Evolutionary conservation across 2,888 invertebrate species (phyloP), one percentile per base, ranked within the genome.

Genomic region (Biston stratarius): DNA sequence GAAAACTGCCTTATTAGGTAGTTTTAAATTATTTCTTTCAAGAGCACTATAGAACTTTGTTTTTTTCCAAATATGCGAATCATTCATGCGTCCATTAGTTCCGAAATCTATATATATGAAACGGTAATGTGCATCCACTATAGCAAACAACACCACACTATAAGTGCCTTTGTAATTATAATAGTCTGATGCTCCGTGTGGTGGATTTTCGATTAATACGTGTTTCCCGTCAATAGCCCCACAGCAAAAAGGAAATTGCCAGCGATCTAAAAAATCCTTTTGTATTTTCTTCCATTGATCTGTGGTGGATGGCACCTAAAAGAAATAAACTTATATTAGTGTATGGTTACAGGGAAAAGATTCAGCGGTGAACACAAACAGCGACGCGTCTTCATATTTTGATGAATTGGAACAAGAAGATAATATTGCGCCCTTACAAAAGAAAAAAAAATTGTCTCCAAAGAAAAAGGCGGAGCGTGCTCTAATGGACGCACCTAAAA

Each of bases 141-240:
- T 71, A 66, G 71, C 73, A 70, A 74, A 71, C 69, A 74, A 66
- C 62, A 74, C 73, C 61, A 74, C 64, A 70, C 73, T 73, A 71
- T 69, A 76, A 63, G 71, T 71, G 60, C 73, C 72, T 71, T 81
- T 80, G 64, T 81, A 81, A 73, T 79, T 79, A 64, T 71, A 78
- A 76, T 73, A 81, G 60, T 72, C 70, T 53, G 78, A 75, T 38
- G 73, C 76, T 65, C 69, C 71, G 53, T 74, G 67, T 57, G 69
- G 71, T 52, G 81, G 78, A 65, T 55, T 52, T 52, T 52, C 44
- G 14, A 70, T 82, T 63, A 75, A 67, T 11, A 82, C 75, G 73
- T 80, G 82, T 75, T 81, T 82, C 61, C 80, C 80, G 69, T 82
- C 79, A 66, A 81, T 77, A 67, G 80, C 76, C 57, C 79, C 81